These are phyloP conservation scores for Holothuria scabra DNA, from an alignment of 53 echinoderm and acorn worm species.

Conservation along the genomic window DNA sequence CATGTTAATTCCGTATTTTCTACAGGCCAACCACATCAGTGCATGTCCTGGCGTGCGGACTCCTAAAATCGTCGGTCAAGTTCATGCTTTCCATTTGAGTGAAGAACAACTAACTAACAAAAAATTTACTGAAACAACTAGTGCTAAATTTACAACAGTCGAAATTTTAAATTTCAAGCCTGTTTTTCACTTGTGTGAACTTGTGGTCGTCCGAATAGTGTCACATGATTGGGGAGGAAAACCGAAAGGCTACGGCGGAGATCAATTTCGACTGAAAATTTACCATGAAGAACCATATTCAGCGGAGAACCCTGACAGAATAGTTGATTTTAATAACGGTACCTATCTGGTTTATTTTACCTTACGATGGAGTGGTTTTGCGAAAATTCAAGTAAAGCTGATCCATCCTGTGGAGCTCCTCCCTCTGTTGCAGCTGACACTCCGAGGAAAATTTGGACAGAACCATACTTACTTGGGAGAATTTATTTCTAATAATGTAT, in stretches of 20 bases:
- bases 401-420: constrained; percentile 27
- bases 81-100: too few relatives aligned
- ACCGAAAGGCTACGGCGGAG: constrained; percentile 17
- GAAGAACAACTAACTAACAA: too few relatives aligned
- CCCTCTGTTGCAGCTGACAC: constrained; percentile 1
- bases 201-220: not conserved
- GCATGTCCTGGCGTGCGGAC: too few relatives aligned
- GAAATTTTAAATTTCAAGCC: not conserved
- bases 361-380: constrained; percentile 7
- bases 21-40: too few relatives aligned
- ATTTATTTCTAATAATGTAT: not conserved
- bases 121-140: constrained; percentile 22
- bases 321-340: constrained; percentile 16
- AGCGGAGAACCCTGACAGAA: not conserved
- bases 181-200: not conserved
- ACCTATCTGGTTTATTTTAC: constrained; percentile 27
- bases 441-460: not conserved
- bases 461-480: not conserved
- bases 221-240: constrained; percentile 15
- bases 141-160: not conserved
- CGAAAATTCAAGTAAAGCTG: constrained; percentile 10
- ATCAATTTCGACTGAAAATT: constrained; percentile 19
- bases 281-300: constrained; percentile 2
- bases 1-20: too few relatives aligned
- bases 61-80: too few relatives aligned